A percentile compares a stretch with the other conserved stretches of the same genome.
phyloP scores from a whole-genome alignment of 2,888 invertebrate species.

The Pseudococcus viburni region DNA sequence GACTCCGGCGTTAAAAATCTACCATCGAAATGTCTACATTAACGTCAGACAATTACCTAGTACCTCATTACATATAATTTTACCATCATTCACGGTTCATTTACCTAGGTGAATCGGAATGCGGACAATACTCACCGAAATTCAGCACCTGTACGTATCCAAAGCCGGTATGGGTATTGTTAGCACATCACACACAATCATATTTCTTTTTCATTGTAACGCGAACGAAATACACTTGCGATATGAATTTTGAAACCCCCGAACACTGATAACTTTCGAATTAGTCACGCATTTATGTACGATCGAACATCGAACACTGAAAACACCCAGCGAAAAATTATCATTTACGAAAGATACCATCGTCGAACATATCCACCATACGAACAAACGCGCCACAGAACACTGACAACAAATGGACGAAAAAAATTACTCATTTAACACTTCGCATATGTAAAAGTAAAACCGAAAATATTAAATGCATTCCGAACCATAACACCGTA shows the following conservation, averaged over 20 bases:
- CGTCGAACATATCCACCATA: conserved; percentile 5
- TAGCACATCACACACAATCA: conserved; percentile 15
- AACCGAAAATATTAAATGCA: conserved; percentile 27
- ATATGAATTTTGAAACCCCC: neutral
- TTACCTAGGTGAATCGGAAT: conserved; percentile 32
- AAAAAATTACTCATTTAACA: neutral
- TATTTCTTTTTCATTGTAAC: neutral
- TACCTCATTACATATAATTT: conserved; percentile 33
- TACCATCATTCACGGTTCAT: conserved; percentile 56
- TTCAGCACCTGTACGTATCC: neutral
- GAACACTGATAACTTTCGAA: conserved; percentile 15
- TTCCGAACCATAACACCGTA: conserved; percentile 23
- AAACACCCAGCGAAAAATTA: conserved; percentile 7
- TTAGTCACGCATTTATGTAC: conserved; percentile 30
- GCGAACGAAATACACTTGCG: neutral
- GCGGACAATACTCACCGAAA: conserved; percentile 53
- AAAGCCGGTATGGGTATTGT: neutral
- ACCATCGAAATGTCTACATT: conserved; percentile 47
- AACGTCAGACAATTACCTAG: conserved; percentile 38
- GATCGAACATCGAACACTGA: neutral
- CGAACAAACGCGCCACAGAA: neutral
- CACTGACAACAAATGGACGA: neutral
- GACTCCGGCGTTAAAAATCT: conserved; percentile 3
- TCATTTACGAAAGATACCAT: neutral
- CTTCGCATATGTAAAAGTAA: neutral